Conservation (phyloP, 2,797 vertebrate genomes). For the Taeniopygia guttata region DNA sequence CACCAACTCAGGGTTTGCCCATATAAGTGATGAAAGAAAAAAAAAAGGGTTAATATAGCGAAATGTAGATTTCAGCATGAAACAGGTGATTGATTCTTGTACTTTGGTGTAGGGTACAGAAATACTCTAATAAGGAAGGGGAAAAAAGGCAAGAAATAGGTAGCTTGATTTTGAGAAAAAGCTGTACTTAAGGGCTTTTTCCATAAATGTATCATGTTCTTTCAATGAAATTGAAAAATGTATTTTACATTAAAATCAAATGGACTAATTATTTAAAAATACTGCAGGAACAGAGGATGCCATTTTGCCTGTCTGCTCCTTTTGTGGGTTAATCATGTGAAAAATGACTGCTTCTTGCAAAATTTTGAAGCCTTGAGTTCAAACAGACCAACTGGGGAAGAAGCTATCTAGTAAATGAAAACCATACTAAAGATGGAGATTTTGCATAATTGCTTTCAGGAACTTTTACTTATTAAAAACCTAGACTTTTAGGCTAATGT, state of each 20-base stretch:
- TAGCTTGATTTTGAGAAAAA: background rate
- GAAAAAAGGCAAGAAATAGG: background rate
- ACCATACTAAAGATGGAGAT: background rate
- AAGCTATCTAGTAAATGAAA: background rate
- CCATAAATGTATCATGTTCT: background rate
- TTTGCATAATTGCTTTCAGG: background rate
- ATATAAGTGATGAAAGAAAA: background rate
- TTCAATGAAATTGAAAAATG: background rate
- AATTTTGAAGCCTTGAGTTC: background rate
- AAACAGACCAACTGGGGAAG: background rate
- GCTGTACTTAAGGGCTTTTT: background rate
- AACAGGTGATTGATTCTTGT: background rate
- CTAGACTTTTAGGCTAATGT: background rate
- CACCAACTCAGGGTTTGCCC: background rate
- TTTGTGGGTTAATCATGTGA: constrained; percentile 18
- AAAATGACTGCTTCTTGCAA: constrained; percentile 16
- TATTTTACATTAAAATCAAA: constrained; percentile 4
- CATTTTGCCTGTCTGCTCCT: constrained; percentile 35
- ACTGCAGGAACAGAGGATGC: background rate
- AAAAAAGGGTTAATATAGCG: background rate
- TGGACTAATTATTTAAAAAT: constrained; percentile 23
- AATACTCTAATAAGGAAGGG: background rate
- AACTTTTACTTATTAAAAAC: background rate
- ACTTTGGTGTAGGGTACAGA: background rate
- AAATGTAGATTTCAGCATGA: background rate